A percentile compares a stretch with the other conserved stretches of the same genome.
Conservation (phyloP, 2,888 invertebrate genomes). For the Colostygia pectinataria region DNA sequence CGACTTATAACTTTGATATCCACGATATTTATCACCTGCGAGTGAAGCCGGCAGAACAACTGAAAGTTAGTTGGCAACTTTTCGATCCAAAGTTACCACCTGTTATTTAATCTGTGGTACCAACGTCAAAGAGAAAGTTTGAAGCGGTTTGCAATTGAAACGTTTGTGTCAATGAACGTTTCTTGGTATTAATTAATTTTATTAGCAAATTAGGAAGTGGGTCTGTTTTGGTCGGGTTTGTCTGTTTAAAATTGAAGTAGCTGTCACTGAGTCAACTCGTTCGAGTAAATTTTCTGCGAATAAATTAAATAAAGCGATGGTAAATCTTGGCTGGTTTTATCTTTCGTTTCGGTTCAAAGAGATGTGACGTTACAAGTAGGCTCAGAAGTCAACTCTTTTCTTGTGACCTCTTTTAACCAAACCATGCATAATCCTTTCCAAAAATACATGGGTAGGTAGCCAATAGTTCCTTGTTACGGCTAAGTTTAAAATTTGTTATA, state of each 20-base stretch:
- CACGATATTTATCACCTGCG: conserved; percentile 9
- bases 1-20: background rate
- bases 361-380: too few relatives aligned
- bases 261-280: background rate
- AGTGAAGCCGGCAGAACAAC: conserved; percentile 23
- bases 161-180: conserved; percentile 49
- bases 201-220: conserved; percentile 33
- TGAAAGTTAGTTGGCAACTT: conserved; percentile 21
- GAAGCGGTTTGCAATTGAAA: conserved; percentile 58
- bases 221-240: conserved; percentile 9
- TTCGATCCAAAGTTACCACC: conserved; percentile 12
- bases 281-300: background rate
- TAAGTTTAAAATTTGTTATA: too few relatives aligned
- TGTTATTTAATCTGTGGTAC: conserved; percentile 17
- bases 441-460: too few relatives aligned
- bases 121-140: conserved; percentile 69
- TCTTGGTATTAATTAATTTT: conserved; percentile 36
- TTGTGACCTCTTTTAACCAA: too few relatives aligned
- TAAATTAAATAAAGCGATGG: too few relatives aligned
- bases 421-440: too few relatives aligned
- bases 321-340: too few relatives aligned
- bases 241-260: conserved; percentile 5
- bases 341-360: too few relatives aligned
- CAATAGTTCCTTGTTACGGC: too few relatives aligned
- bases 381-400: too few relatives aligned